phyloP scores from a whole-genome alignment of 2,797 vertebrate species.

The Pogoniulus pusillus region DNA sequence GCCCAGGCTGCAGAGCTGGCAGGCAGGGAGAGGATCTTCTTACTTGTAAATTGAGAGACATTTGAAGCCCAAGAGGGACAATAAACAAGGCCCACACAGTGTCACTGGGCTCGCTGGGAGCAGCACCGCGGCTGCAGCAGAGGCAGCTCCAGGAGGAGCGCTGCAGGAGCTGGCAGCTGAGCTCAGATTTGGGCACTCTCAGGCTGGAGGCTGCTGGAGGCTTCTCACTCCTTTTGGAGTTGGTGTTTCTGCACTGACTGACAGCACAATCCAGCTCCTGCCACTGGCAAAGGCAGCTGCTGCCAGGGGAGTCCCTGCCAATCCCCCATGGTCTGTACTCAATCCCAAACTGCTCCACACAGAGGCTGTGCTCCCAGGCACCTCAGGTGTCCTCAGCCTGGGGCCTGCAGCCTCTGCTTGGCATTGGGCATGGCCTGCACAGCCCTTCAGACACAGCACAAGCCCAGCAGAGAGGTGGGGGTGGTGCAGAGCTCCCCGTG shows the following conservation, averaged over 20 bases:
- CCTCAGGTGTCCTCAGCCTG: background rate
- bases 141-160: background rate
- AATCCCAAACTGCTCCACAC: background rate
- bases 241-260: background rate
- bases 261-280: background rate
- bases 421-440: background rate
- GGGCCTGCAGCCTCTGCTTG: background rate
- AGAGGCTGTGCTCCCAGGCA: background rate
- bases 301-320: background rate
- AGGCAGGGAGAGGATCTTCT: slow-evolving; percentile 52
- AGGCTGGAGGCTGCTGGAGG: background rate
- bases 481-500: rapidly evolving
- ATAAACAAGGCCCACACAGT: slow-evolving; percentile 40
- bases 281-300: background rate
- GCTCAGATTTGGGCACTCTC: background rate
- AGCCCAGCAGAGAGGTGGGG: background rate
- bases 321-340: background rate
- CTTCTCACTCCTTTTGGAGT: background rate
- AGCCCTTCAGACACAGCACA: background rate
- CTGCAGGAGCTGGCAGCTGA: rapidly evolving
- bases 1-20: slow-evolving; percentile 36
- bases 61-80: background rate
- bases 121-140: background rate
- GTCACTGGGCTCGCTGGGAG: background rate
- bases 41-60: slow-evolving; percentile 59